Evolutionary conservation across 2,797 vertebrate species (phyloP).

Genomic region (Erethizon dorsatum): DNA sequence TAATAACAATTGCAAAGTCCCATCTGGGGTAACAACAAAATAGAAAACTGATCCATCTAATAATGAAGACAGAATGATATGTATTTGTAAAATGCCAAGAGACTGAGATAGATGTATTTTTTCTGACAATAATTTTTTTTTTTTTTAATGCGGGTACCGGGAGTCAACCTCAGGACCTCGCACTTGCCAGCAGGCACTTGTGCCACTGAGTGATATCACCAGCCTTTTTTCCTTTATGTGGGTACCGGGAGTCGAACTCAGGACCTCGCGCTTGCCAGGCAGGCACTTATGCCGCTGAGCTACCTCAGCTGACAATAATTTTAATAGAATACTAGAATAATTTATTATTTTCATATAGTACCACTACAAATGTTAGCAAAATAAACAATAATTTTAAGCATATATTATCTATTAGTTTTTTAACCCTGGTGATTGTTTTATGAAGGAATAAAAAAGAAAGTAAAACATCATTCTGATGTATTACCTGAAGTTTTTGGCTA

Average conservation of each 20-base stretch:
- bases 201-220: no score
- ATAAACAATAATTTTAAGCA: not conserved
- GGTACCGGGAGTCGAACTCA: no score
- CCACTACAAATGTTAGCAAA: not conserved
- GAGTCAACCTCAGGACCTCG: no score
- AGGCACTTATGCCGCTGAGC: no score
- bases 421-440: not conserved
- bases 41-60: not conserved
- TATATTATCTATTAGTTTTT: not conserved
- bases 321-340: not conserved
- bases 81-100: not conserved
- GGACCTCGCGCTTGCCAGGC: no score
- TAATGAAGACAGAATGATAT: not conserved
- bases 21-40: not conserved
- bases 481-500: not conserved
- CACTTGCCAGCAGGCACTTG: no score
- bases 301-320: not conserved
- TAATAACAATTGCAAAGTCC: not conserved
- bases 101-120: not conserved
- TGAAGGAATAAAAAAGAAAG: not conserved
- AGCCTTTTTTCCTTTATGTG: no score
- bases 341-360: not conserved
- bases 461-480: not conserved
- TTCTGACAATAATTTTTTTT: not conserved
- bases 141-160: no score